Base-by-base conservation (phyloP, 1,140 invertebrate species). In the Centruroides sculpturatus region DNA sequence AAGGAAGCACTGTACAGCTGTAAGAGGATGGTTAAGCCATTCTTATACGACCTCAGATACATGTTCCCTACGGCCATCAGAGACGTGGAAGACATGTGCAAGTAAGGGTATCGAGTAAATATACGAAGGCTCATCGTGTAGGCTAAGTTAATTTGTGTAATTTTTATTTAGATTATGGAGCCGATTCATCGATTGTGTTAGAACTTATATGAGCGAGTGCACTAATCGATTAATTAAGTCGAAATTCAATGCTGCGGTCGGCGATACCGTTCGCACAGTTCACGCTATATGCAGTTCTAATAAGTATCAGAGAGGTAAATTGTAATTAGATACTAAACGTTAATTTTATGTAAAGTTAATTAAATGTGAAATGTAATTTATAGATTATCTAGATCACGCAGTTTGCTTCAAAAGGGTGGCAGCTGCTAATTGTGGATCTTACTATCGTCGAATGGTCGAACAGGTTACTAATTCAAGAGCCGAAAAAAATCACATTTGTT, bases 281-380 rank as follows among this genome's bases (percentile, higher is more conserved):
- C 69, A 70, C 49, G 66, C 68, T 13, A 69, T 70, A 53, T 70
- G 69, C 54, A 65, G 64, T 41, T 69, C 69, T 8, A 63, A 70
- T 34, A 46, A 48, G 34, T 66, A 68, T 47, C 69, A 70, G 56
- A 69, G 57, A 61, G 68, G 68, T 69, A 55, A 61, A 53, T 36
- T 8, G 5, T 36, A 36, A 53, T 53, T 53, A 34, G 5, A 8
- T 55, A 54, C 12, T 57, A 9, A 59, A 55, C 10, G 9, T 59
- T 48, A 55, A n/a, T n/a, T 5, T 12, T 23, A 23, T 8, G 8
- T 41, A 41, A 41, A 8, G 8, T 41, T 41, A 6, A 41, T 41
- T 41, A 6, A 41, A 41, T 41, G 8, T 41, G 41, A 41, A 41
- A 41, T 6, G 8, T 54, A 35, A 50, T n/a, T 50, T 61, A 52